Percentiles rank a stretch among this genome's conserved stretches.
Evolutionary conservation across 2,888 invertebrate species (phyloP).

Genomic region (Phytoseiulus persimilis): DNA sequence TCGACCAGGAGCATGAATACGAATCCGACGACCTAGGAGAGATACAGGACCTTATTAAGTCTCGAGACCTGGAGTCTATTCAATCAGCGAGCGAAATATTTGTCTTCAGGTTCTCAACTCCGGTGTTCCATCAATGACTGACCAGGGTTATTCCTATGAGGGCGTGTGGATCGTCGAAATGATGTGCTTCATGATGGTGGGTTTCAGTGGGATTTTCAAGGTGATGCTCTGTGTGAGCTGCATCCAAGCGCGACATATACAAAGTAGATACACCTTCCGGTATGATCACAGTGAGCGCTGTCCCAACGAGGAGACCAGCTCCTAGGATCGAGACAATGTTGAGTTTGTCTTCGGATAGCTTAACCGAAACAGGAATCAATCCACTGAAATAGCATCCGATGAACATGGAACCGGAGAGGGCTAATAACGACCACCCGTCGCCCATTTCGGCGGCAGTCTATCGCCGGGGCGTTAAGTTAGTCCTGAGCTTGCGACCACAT

Average conservation of each 20-base stretch:
- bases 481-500: background rate
- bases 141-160: conserved; percentile 81
- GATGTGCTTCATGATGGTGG: conserved; percentile 39
- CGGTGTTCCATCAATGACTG: background rate
- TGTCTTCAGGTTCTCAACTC: background rate
- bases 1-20: conserved; percentile 95
- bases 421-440: conserved; percentile 69
- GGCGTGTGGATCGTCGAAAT: conserved; percentile 59
- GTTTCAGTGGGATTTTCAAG: background rate
- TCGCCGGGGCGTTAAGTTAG: background rate
- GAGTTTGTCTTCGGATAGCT: conserved; percentile 89
- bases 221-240: conserved; percentile 27
- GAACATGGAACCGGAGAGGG: conserved; percentile 83
- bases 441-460: conserved; percentile 58
- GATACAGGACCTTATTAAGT: background rate
- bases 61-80: too few relatives aligned
- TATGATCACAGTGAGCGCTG: conserved; percentile 92
- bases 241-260: conserved; percentile 26
- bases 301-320: conserved; percentile 91
- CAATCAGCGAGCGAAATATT: too few relatives aligned
- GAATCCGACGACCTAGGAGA: conserved; percentile 65
- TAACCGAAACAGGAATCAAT: conserved; percentile 83
- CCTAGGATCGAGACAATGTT: conserved; percentile 89
- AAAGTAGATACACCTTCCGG: conserved; percentile 63
- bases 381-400: conserved; percentile 91